Percentiles rank a stretch among this genome's conserved stretches.
phyloP scores from a whole-genome alignment of 2,888 invertebrate genomes.

The Coleophora deauratella region DNA sequence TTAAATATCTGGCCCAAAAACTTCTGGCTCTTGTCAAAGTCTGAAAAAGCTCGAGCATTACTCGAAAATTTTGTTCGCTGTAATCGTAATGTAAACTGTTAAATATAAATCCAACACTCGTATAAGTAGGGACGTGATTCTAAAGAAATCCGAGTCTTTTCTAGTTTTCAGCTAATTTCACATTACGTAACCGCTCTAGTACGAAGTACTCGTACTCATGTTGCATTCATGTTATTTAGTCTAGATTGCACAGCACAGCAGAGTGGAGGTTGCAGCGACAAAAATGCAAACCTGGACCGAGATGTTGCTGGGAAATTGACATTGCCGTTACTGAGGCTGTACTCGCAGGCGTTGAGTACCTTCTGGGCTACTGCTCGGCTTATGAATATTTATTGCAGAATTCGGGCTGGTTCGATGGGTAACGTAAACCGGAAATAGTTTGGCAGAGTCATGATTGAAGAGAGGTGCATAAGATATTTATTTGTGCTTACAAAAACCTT shows the following conservation, averaged over 20 bases:
- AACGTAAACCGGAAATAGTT: slow-evolving; percentile 23
- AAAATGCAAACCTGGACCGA: slow-evolving; percentile 57
- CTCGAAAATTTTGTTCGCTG: no score
- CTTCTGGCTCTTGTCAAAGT: no score
- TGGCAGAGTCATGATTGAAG: background rate
- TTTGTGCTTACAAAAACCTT: no score
- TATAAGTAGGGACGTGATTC: no score
- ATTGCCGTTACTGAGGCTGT: slow-evolving; percentile 36
- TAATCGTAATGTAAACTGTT: no score
- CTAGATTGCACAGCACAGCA: slow-evolving; percentile 6
- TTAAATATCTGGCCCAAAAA: background rate
- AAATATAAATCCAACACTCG: no score
- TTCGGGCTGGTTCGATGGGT: slow-evolving; percentile 49
- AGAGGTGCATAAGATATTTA: no score
- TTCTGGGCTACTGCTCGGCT: slow-evolving; percentile 22
- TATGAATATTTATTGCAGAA: slow-evolving; percentile 63
- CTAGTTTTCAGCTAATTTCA: background rate
- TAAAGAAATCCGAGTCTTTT: no score
- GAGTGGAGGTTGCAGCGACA: slow-evolving; percentile 40
- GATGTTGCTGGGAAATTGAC: slow-evolving; percentile 64
- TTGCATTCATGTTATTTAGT: slow-evolving; percentile 37
- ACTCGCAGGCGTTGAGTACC: no score
- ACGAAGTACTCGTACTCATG: slow-evolving; percentile 18
- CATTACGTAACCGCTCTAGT: slow-evolving; percentile 16
- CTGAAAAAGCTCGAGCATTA: no score